Evolutionary conservation across 2,888 invertebrate genomes (phyloP), one percentile per base, ranked within the genome.

Genomic region (Aleiodes leptofemur): DNA sequence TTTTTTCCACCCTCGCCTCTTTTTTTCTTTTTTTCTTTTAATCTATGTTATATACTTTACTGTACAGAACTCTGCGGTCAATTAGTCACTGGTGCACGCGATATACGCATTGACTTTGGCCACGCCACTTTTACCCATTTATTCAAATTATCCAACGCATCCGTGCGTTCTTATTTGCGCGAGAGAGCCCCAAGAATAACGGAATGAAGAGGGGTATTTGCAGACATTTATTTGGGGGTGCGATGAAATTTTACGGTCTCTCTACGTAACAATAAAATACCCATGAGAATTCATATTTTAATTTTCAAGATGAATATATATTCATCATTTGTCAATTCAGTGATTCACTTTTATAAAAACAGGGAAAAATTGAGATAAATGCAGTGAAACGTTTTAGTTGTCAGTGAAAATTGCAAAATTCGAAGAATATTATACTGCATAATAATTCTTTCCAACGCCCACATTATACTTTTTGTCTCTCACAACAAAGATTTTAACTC

Each of bases 11-110:
- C 43, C 43, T 78, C 69, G 6, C 23, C 23, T 23, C 23, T 23
- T n/a, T 38, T 31, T 59, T 23, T n/a, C 16, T 31, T 59, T 53
- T 53, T 53, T 13, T 3, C 13, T 55, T 55, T 55, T 55, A 55
- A 16, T 55, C 16, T 29, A 29, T 31, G 31, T 11, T 29, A 29
- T 23, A 23, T 23, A 8, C 23, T 11, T 43, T 48, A 16, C 13
- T 43, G 43, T 50, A 66, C 14, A 23, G 76, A n/a, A n/a, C 74
- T 82, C 82, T 81, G 83, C 80, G 86, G 86, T 84, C 85, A 86
- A 84, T 86, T 86, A 87, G 86, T 84, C 83, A 84, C 82, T 85
- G 85, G 83, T 82, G 85, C 87, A 87, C 86, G 87, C 87, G 83
- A 87, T 85, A 79, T 82, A 82, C 81, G 84, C 87, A 87, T 87